Conservation (phyloP, 2,888 invertebrate genomes). For the Ceraclea dissimilis region DNA sequence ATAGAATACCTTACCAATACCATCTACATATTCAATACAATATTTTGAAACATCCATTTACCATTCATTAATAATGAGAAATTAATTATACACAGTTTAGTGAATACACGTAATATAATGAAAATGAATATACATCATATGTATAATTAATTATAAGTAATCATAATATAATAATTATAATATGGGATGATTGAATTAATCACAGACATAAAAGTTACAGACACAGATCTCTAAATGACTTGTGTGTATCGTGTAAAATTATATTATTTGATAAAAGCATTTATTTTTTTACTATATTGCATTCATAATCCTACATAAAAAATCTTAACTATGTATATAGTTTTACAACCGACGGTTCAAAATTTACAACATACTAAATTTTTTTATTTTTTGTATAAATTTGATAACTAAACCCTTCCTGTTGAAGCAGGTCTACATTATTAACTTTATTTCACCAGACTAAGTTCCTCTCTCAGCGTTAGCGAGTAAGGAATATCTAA, state of each 20-base stretch:
- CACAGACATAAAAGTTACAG: slow-evolving; percentile 52
- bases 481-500: no score
- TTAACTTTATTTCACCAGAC: no score
- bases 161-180: background rate
- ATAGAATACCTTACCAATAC: background rate
- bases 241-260: slow-evolving; percentile 36
- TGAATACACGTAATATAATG: slow-evolving; percentile 2
- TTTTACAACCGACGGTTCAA: slow-evolving; percentile 44
- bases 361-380: slow-evolving; percentile 20
- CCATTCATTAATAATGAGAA: slow-evolving; percentile 19
- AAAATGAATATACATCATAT: background rate
- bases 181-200: slow-evolving; percentile 54
- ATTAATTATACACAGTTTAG: slow-evolving; percentile 17
- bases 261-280: slow-evolving; percentile 34
- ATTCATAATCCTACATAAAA: slow-evolving; percentile 27
- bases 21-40: no score
- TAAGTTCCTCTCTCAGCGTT: no score
- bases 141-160: no score
- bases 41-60: slow-evolving; percentile 15
- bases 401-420: background rate
- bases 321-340: slow-evolving; percentile 42
- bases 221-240: slow-evolving; percentile 50
- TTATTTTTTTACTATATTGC: slow-evolving; percentile 23
- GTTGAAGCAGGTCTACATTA: no score
- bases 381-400: background rate